A percentile compares a stretch with the other conserved stretches of the same genome.
Conservation (phyloP, 2,888 invertebrate species). For the Hyposoter dolosus region DNA sequence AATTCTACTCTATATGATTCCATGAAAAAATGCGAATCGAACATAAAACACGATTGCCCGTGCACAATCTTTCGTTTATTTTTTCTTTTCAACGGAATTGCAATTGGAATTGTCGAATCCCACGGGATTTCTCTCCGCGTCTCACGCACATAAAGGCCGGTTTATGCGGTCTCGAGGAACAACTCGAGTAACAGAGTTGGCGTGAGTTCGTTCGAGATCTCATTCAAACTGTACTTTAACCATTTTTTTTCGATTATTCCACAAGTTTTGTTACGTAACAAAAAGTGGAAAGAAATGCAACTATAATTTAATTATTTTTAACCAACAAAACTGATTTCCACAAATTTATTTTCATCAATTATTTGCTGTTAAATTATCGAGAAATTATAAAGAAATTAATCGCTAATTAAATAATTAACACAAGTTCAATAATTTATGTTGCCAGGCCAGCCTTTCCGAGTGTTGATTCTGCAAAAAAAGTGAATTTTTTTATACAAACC, state of each 20-base stretch:
- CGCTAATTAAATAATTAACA: not conserved
- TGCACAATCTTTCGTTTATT: constrained; percentile 21
- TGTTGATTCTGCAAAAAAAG: constrained; percentile 38
- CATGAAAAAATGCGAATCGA: constrained; percentile 1
- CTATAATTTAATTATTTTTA: not conserved
- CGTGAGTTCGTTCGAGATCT: constrained; percentile 42
- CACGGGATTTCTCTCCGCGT: constrained; percentile 55
- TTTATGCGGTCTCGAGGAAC: constrained; percentile 14
- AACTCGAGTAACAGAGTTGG: constrained; percentile 36
- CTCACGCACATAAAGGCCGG: constrained; percentile 16
- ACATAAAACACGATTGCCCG: not conserved
- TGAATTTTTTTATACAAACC: constrained; percentile 27
- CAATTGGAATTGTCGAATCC: constrained; percentile 53
- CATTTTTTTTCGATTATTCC: constrained; percentile 13
- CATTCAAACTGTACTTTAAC: constrained; percentile 49
- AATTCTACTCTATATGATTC: not conserved
- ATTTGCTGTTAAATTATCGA: not conserved
- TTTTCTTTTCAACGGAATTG: constrained; percentile 26
- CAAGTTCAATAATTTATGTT: not conserved
- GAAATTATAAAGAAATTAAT: not conserved
- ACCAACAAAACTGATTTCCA: not conserved
- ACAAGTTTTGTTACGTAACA: constrained; percentile 1
- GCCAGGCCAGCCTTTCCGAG: constrained; percentile 1
- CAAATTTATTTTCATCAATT: not conserved
- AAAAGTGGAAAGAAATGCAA: not conserved